phyloP scores from a whole-genome alignment of 2,888 invertebrate genomes.

The Campoletis raptor region DNA sequence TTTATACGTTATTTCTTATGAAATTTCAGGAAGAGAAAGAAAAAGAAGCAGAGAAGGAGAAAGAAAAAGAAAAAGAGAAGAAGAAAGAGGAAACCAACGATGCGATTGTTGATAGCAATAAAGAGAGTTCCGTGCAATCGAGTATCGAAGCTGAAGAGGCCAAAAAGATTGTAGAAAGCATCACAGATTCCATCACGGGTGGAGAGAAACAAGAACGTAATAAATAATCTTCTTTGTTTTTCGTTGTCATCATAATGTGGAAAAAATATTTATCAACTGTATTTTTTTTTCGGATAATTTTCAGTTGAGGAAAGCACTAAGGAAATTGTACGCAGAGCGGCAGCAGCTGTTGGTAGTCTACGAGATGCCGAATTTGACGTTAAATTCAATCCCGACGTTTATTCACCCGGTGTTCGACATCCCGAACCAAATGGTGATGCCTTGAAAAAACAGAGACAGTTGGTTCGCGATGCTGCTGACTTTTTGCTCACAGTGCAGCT shows the following conservation, averaged over 20 bases:
- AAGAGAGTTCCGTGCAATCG: slow-evolving; percentile 80
- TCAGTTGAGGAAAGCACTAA: slow-evolving; percentile 94
- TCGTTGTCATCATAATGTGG: not conserved
- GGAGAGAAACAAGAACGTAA: slow-evolving; percentile 91
- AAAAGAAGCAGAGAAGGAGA: slow-evolving; percentile 78
- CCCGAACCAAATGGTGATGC: slow-evolving; percentile 89
- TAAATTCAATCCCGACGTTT: slow-evolving; percentile 99
- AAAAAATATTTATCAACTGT: not conserved
- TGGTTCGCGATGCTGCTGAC: slow-evolving; percentile 98
- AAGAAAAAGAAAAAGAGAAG: slow-evolving; percentile 77
- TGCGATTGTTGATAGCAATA: slow-evolving; percentile 80
- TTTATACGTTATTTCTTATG: not conserved
- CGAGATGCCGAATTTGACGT: slow-evolving; percentile 98
- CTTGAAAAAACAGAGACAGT: slow-evolving; percentile 93
- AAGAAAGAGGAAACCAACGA: slow-evolving; percentile 75
- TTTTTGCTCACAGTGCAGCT: slow-evolving; percentile 97
- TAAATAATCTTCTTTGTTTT: not conserved
- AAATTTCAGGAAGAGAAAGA: slow-evolving; percentile 76
- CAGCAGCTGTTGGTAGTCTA: slow-evolving; percentile 96
- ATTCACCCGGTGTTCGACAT: slow-evolving; percentile 97
- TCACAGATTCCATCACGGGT: slow-evolving; percentile 91
- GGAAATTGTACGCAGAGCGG: slow-evolving; percentile 95
- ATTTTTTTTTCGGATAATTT: not conserved
- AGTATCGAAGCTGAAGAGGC: slow-evolving; percentile 92
- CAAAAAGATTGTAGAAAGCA: slow-evolving; percentile 96